A percentile compares a stretch with the other conserved stretches of the same genome.
Conservation (phyloP, 35 echinoderm and acorn worm species). For the Acanthaster planci region DNA sequence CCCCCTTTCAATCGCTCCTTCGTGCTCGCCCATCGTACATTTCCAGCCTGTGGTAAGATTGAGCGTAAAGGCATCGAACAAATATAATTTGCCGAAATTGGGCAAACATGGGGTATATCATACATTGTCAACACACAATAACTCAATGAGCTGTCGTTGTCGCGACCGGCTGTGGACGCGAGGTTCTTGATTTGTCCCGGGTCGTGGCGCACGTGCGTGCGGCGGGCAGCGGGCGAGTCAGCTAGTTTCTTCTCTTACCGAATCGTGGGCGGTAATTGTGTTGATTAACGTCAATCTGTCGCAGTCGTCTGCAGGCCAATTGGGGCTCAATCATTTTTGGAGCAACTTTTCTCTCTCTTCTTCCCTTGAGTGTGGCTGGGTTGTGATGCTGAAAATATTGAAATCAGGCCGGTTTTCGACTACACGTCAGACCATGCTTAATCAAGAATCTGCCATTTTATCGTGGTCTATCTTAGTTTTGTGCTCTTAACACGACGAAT, state of each 20-base stretch:
- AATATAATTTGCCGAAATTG: conserved; percentile 21
- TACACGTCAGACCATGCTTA: too few relatives aligned
- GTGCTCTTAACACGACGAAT: too few relatives aligned
- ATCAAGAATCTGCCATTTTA: too few relatives aligned
- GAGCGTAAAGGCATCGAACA: conserved; percentile 20
- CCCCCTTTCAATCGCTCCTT: too few relatives aligned
- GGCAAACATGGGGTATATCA: conserved; percentile 20
- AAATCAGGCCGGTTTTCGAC: too few relatives aligned
- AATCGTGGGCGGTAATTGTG: background rate
- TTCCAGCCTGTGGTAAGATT: background rate
- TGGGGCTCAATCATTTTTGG: background rate
- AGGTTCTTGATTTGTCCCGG: background rate
- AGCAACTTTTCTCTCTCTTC: background rate
- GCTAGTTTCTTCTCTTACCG: background rate
- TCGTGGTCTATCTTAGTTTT: too few relatives aligned
- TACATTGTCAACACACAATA: conserved; percentile 21
- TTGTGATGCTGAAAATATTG: too few relatives aligned
- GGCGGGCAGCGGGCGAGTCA: background rate
- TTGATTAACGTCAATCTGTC: conserved; percentile 17
- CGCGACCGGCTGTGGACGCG: background rate
- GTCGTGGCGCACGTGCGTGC: too few relatives aligned
- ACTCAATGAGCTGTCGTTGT: background rate
- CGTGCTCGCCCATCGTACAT: too few relatives aligned
- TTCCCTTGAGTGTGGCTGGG: too few relatives aligned
- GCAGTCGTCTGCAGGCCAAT: background rate